Base-by-base conservation (phyloP, 2,113 vertebrate species). In the Nycticorax nycticorax region DNA sequence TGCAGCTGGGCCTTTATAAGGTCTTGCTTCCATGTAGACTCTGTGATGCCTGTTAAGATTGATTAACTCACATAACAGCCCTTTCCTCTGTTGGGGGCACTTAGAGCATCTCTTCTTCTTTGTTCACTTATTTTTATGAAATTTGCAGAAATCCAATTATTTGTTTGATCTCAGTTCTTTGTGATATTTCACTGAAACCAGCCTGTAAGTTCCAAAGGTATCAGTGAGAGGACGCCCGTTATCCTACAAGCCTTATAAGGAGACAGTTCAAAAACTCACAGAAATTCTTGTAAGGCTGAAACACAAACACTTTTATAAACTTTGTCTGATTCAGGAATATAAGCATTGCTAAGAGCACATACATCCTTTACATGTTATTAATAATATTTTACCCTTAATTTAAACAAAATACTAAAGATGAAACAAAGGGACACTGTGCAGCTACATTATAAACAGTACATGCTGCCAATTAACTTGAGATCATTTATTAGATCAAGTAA, bases 401-500 rank as follows among this genome's bases (percentile, higher is more conserved):
- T 45, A 78, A 87, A 87, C 7, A 84, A 92, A 91, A 82, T 52
- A 33, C 12, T 45, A 32, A 77, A 41, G 14, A 59, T 39, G 8
- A 89, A 85, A 30, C 57, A 56, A 78, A 69, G 5, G 21, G 47
- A 73, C 22, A 37, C 17, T 19, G 4, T 57, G 19, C 22, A 78
- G 50, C 45, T 77, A 32, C 33, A 8, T 55, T 60, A 77, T 20
- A 28, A 68, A 77, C 33, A 82, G 14, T 35, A 79, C 63, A 89
- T 12, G 43, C 27, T 56, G 23, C 17, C 48, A 63, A 53, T 81
- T 71, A 85, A 94, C 60, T 85, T 78, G 35, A 72, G 7, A 74
- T 33, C 68, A 85, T 94, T 81, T 92, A 94, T 92, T 91, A 96
- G 63, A 89, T 71, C 45, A 93, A 89, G 37, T 17, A 71, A 67